Evolutionary conservation across 2,797 vertebrate species (phyloP).

Genomic region (Phyllotis vaccarum): DNA sequence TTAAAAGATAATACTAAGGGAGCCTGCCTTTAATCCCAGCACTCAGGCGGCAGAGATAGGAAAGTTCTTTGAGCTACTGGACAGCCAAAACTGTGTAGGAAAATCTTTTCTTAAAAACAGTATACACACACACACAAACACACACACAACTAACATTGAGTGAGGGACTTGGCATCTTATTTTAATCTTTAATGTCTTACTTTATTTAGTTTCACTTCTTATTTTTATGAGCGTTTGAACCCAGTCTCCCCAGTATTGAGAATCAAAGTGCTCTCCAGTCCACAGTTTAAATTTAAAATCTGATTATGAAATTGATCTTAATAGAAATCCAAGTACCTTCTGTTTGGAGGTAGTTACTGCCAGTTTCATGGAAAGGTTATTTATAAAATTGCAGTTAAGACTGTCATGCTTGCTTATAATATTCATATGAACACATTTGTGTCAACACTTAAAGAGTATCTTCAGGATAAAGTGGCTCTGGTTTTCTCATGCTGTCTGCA

Average conservation of each 20-base stretch:
- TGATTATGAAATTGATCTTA: background rate
- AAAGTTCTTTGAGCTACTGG: background rate
- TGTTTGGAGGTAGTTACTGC: background rate
- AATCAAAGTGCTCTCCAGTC: background rate
- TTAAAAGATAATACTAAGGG: background rate
- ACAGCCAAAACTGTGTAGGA: background rate
- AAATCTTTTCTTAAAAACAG: background rate
- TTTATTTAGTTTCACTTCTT: background rate
- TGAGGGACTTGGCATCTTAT: background rate
- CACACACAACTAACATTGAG: background rate
- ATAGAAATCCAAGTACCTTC: slow-evolving; percentile 20
- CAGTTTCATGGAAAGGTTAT: background rate
- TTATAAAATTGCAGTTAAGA: background rate
- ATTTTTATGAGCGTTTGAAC: background rate
- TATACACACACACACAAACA: background rate
- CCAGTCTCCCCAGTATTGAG: background rate
- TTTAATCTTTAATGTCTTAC: background rate
- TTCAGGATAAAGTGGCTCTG: background rate
- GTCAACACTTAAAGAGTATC: background rate
- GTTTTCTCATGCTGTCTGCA: background rate
- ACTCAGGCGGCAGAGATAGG: background rate
- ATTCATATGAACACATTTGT: background rate
- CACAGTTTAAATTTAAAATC: slow-evolving; percentile 18
- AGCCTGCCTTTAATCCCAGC: background rate
- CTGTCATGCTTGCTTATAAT: background rate